Base-by-base conservation (phyloP, 2,797 vertebrate genomes). In the Chiloscyllium punctatum region DNA sequence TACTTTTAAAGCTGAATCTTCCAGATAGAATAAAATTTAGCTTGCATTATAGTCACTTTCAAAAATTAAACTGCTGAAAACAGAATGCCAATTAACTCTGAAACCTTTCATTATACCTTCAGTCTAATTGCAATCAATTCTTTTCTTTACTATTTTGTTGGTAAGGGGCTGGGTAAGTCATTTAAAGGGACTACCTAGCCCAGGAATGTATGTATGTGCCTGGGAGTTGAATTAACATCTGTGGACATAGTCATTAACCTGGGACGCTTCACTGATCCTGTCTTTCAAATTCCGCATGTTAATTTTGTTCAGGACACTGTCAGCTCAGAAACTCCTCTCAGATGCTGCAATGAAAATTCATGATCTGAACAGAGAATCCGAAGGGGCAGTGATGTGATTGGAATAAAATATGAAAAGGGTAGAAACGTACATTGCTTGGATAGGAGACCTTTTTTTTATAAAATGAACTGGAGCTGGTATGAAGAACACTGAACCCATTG, bases 51-150 rank as follows among this genome's bases (percentile, higher is more conserved):
- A 30, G 68, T 9, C 23, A 4, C 69, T 48, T 53, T 53, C 69
- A 51, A 94, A 94, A 74, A 72, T 53, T 94, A 94, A 94, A 74
- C 69, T 18, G 48, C 71, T 94, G 33, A 51, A 72, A 82, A 71
- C 48, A 33, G 8, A 53, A 18, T 94, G 74, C 25, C 25, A 74
- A 94, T 94, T 94, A 94, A 30, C 68, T 16, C 25, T 30, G 48
- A 53, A 72, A 53, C 25, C 69, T 72, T 94, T 94, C 72, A 51
- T 69, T 72, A 16, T 42, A 25, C 8, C 27, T 51, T 94, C 42
- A 68, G 37, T 94, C 23, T 94, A 94, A 92, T 51, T 74, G 48
- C 69, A 94, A 92, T 72, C 13, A 71, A 94, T 94, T 94, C 53
- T 16, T 74, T 3, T 33, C 27, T 33, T 33, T 23, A 9, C 8